These are phyloP conservation scores for Dryobotodes eremita DNA, from an alignment of 2,888 invertebrate genomes.

Conservation along the genomic window DNA sequence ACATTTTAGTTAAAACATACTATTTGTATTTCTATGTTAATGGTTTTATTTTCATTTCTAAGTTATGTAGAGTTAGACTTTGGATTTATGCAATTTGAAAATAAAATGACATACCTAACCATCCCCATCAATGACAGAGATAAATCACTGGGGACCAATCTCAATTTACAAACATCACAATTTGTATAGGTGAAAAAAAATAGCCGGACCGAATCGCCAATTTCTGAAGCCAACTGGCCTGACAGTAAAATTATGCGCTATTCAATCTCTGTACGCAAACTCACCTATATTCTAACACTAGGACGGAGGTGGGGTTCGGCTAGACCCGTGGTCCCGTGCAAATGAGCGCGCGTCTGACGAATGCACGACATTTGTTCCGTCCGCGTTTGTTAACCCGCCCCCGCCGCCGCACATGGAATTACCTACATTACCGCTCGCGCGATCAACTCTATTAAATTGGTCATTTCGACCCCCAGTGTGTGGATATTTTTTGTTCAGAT, in stretches of 20 bases:
- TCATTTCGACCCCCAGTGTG: constrained; percentile 67
- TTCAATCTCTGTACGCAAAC: constrained; percentile 55
- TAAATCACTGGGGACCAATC: not conserved
- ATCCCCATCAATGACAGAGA: not conserved
- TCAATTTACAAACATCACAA: constrained; percentile 2
- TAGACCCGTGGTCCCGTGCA: constrained; percentile 75
- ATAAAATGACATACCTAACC: not conserved
- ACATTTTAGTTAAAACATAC: not conserved
- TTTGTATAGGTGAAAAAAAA: constrained; percentile 35
- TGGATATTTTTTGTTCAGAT: constrained; percentile 68
- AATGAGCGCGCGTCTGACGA: constrained; percentile 79
- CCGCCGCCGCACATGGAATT: constrained; percentile 52
- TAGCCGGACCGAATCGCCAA: not conserved
- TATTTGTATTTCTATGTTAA: not conserved
- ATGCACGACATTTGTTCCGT: constrained; percentile 80
- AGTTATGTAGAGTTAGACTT: not conserved
- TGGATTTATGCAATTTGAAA: not conserved
- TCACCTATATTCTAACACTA: constrained; percentile 69
- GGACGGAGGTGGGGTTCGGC: constrained; percentile 67
- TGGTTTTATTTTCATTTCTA: not conserved
- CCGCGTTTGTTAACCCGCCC: constrained; percentile 75
- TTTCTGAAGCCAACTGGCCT: constrained; percentile 17
- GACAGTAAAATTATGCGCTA: constrained; percentile 56
- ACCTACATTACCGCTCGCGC: constrained; percentile 63
- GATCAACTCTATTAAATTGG: constrained; percentile 74